Base-by-base conservation (phyloP, 2,797 vertebrate genomes). In the Melanotaenia trifasciata region DNA sequence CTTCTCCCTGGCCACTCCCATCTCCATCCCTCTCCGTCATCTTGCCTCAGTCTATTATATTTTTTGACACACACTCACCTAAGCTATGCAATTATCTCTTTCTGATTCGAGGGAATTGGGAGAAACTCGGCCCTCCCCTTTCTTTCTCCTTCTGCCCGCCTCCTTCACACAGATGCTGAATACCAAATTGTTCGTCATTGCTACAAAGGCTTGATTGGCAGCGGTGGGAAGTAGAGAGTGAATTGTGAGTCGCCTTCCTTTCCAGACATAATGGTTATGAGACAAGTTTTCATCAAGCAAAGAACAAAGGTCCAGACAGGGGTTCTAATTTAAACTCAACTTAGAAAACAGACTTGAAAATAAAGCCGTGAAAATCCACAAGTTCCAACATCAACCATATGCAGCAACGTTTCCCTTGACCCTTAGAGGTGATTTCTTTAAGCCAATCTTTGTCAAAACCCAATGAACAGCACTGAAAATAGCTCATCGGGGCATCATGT, bases 161-260 rank as follows among this genome's bases (percentile, higher is more conserved):
- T 89, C 86, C 79, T 69, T 88, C 88, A 70, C 84, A 86, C 72
- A 32, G 70, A 73, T 30, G 65, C 78, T 90, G 83, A 91, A 84
- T 70, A 73, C 76, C 26, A 74, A 65, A 89, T 92, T 90, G 90
- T 89, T 81, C 78, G 40, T 36, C 10, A 28, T 58, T 1, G 40
- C 57, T 12, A 72, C 75, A 80, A 73, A 76, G 70, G 70, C 70
- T 61, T 86, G 87, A 90, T 36, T 84, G 89, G 88, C 90, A 84
- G 79, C 73, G 40, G 71, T 36, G 75, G 78, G 82, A 74, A 77
- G 84, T 6, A 9, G 30, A 35, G 74, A 78, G 66, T 58, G 83
- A 72, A 71, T 68, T 69, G 36, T 38, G 58, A 35, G 76, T 61
- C 33, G 32, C 60, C 79, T 70, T 26, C n/a, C 50, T 54, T 43